Evolutionary conservation across 1,140 invertebrate genomes (phyloP), one percentile per base, ranked within the genome.

Genomic region (Holotrichia oblita): DNA sequence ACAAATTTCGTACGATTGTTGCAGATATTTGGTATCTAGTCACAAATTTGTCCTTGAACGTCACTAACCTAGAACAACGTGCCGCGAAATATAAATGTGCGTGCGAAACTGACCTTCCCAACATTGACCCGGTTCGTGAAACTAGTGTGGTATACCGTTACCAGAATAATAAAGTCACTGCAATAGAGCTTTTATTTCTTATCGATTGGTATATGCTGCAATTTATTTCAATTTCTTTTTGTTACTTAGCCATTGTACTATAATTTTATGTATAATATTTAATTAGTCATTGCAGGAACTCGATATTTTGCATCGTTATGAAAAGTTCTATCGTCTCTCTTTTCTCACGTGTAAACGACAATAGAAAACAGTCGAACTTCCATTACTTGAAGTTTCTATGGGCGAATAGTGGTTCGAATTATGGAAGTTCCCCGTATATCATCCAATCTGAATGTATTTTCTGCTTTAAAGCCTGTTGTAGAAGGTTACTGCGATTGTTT

Each of bases 91-190:
- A 61, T 69, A 34, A 69, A 69, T 69, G 61, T 69, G 61, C 61
- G 61, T 69, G 61, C 61, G 61, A 69, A 69, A 69, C 61, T 69
- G 61, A 69, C 61, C 61, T 69, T 69, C 61, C 61, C 27, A 69
- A 69, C 61, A 69, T 69, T 69, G 61, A 69, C 61, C 61, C 61
- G 22, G 22, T 69, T 69, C 48, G 22, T 3, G 61, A 69, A 69
- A 69, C 22, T 69, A 69, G 8, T 69, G 61, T 61, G 59, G 59
- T 61, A 14, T 61, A 44, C 42, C n/a, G 59, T 9, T 69, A 69
- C 22, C 61, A 69, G 61, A 69, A 22, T 69, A 10, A 34, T 69
- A 22, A 69, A 69, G 27, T 34, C 27, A 14, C 61, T 69, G 61
- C 61, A 69, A 55, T 69, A 27, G 61, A 17, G 61, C 27, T 69